Conservation (phyloP, 2,113 vertebrate species). For the Rana temporaria region DNA sequence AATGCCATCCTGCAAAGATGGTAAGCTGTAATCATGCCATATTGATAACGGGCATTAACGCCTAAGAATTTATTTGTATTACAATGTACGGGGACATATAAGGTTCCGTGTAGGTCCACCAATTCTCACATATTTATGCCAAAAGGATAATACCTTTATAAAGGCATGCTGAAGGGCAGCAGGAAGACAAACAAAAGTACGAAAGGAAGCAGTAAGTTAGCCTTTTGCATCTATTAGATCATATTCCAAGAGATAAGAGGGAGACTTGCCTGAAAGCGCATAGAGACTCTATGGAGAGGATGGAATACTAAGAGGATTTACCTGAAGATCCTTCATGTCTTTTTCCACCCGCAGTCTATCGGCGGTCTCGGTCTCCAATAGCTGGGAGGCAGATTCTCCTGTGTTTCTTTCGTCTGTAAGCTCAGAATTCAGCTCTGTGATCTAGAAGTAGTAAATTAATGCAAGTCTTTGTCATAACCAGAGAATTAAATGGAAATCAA, state of each 20-base stretch:
- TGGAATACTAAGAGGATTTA: slow-evolving; percentile 60
- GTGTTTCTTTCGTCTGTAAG: slow-evolving; percentile 95
- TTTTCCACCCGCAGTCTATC: slow-evolving; percentile 91
- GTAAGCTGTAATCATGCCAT: not conserved
- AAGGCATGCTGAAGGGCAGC: not conserved
- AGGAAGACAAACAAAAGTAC: not conserved
- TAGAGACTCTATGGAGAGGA: not conserved
- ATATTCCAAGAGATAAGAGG: slow-evolving; percentile 4
- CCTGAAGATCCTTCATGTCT: slow-evolving; percentile 96
- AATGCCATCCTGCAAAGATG: not conserved
- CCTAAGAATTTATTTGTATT: not conserved
- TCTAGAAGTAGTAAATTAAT: slow-evolving; percentile 68
- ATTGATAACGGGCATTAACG: not conserved
- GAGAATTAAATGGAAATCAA: too few relatives aligned
- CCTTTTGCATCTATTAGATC: not conserved
- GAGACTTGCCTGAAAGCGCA: not conserved
- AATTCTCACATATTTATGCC: not conserved
- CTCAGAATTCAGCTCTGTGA: slow-evolving; percentile 93
- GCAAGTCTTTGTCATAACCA: not conserved
- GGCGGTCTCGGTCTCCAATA: slow-evolving; percentile 88
- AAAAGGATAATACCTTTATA: not conserved
- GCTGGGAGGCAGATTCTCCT: slow-evolving; percentile 93
- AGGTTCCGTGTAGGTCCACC: too few relatives aligned
- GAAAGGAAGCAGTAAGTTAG: not conserved
- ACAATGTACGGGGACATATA: not conserved